A percentile compares a stretch with the other conserved stretches of the same genome.
phyloP scores from a whole-genome alignment of 53 echinoderm and acorn worm species.

The Henricia sp. region DNA sequence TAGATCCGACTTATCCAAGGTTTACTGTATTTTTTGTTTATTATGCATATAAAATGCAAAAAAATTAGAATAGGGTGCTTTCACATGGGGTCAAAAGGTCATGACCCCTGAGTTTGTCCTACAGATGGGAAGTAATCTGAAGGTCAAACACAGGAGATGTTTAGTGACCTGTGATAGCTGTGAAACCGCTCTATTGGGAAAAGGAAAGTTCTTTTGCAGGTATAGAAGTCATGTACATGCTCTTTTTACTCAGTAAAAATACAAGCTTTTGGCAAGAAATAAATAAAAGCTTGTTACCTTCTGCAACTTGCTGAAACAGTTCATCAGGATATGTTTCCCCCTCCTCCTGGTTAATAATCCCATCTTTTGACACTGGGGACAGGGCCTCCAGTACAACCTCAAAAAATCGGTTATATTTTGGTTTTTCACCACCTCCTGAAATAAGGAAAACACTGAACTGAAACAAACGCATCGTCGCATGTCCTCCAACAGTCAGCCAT shows the following conservation, averaged over 20 bases:
- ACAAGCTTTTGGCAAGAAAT: neutral
- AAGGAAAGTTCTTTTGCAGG: neutral
- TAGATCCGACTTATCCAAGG: too few relatives aligned
- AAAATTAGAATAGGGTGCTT: neutral
- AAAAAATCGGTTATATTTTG: neutral
- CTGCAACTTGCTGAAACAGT: neutral
- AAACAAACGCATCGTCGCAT: too few relatives aligned
- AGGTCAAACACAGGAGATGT: neutral
- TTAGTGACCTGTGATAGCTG: too few relatives aligned
- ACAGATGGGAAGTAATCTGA: neutral
- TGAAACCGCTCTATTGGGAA: neutral
- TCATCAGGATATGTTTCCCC: neutral
- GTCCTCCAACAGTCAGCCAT: too few relatives aligned
- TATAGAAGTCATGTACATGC: neutral
- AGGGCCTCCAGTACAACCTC: neutral
- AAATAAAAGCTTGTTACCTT: neutral
- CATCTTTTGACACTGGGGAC: neutral
- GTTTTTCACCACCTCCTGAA: neutral
- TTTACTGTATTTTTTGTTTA: neutral
- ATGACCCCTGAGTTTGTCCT: neutral
- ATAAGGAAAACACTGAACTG: neutral
- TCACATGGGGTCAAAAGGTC: too few relatives aligned
- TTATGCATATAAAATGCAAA: neutral
- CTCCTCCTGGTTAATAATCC: neutral
- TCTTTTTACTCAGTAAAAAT: too few relatives aligned